Evolutionary conservation across 2,797 vertebrate genomes (phyloP).

Genomic region (Microtus obscurus): DNA sequence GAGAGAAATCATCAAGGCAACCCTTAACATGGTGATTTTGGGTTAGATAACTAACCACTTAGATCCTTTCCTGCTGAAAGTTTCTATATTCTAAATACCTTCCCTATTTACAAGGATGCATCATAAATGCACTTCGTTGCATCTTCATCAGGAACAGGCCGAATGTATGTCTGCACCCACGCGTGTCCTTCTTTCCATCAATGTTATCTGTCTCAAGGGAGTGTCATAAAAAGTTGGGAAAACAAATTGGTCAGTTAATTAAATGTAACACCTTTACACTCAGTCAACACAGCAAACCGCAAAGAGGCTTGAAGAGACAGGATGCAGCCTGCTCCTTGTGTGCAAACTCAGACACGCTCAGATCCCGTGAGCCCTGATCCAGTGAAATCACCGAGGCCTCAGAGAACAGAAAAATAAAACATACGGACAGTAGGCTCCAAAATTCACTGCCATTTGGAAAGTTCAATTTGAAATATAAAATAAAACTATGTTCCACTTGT

Average conservation of each 20-base stretch:
- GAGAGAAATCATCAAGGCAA: not conserved
- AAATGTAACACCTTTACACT: constrained; percentile 64
- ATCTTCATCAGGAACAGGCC: not conserved
- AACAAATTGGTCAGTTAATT: constrained; percentile 78
- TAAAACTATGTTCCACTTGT: not conserved
- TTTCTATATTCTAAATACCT: not conserved
- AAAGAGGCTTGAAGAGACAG: constrained; percentile 54
- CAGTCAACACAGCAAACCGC: constrained; percentile 79
- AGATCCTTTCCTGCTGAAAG: not conserved
- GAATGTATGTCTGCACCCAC: not conserved
- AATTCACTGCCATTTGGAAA: constrained; percentile 50
- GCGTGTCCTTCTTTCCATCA: constrained; percentile 50
- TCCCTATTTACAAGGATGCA: not conserved
- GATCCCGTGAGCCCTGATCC: not conserved
- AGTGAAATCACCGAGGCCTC: not conserved
- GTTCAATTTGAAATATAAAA: constrained; percentile 19
- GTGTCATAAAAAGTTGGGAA: constrained; percentile 74
- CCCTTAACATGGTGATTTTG: not conserved
- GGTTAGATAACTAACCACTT: not conserved
- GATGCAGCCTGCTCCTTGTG: not conserved
- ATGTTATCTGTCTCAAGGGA: constrained; percentile 77
- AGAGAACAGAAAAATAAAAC: constrained; percentile 57
- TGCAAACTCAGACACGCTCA: constrained; percentile 10
- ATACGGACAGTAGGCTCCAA: not conserved
- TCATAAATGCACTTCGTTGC: not conserved